phyloP scores from a whole-genome alignment of 2,797 vertebrate species.

The Phoxinus dragarum region DNA sequence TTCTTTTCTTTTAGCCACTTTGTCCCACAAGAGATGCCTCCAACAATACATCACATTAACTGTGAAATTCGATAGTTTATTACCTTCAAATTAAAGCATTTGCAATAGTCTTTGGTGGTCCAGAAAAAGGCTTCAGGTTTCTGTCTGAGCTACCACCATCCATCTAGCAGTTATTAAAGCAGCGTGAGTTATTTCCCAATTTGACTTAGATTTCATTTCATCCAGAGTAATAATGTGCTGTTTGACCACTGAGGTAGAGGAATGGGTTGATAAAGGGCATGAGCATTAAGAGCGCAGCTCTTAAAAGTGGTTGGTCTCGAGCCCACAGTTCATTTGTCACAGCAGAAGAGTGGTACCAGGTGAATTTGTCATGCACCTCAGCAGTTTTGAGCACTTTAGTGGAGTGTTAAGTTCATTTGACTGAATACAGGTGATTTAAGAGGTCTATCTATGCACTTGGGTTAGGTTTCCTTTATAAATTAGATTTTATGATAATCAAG shows the following conservation, averaged over 20 bases:
- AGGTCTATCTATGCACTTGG: background rate
- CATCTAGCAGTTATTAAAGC: slow-evolving; percentile 36
- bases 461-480: background rate
- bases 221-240: slow-evolving; percentile 14
- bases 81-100: slow-evolving; percentile 10
- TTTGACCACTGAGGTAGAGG: background rate
- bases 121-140: slow-evolving; percentile 33
- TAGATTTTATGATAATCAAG: background rate
- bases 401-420: background rate
- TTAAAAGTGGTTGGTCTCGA: slow-evolving; percentile 9
- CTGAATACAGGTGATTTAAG: background rate
- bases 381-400: slow-evolving; percentile 2
- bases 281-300: slow-evolving; percentile 11
- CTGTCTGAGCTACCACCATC: background rate
- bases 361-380: slow-evolving; percentile 19
- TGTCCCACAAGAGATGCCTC: background rate
- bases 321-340: slow-evolving; percentile 24
- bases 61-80: background rate
- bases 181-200: slow-evolving; percentile 22
- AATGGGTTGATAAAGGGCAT: slow-evolving; percentile 31
- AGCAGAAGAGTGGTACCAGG: background rate
- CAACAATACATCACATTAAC: slow-evolving; percentile 24
- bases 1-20: background rate
- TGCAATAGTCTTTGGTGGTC: slow-evolving; percentile 38
- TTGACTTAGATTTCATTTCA: slow-evolving; percentile 37